These are phyloP conservation scores for Macrophya annulata DNA, from an alignment of 2,888 invertebrate genomes.

Conservation along the genomic window DNA sequence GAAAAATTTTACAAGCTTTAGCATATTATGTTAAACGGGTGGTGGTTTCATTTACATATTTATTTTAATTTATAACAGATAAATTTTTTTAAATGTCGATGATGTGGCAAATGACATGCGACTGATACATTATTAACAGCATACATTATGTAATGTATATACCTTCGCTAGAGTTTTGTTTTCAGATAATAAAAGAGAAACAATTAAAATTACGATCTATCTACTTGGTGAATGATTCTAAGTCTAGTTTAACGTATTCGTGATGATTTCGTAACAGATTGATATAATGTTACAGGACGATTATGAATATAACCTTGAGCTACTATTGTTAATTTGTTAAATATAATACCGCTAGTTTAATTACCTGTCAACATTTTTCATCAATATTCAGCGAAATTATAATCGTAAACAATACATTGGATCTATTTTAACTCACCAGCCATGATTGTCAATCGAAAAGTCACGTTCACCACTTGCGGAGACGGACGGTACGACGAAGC, in stretches of 20 bases:
- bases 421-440: conserved; percentile 73
- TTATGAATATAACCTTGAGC: not conserved
- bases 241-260: not conserved
- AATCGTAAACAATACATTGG: conserved; percentile 53
- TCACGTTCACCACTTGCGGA: conserved; percentile 74
- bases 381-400: not conserved
- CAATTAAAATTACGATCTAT: not conserved
- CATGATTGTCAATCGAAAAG: conserved; percentile 76
- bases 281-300: conserved; percentile 7
- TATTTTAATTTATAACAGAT: not conserved
- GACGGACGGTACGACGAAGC: not conserved
- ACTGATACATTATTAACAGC: too few species aligned
- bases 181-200: not conserved
- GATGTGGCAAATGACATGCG: not conserved
- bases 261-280: conserved; percentile 17
- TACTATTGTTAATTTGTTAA: not conserved
- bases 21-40: conserved; percentile 5
- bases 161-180: too few species aligned
- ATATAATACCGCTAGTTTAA: not conserved
- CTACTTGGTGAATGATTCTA: not conserved
- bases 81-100: not conserved
- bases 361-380: conserved; percentile 15
- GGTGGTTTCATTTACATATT: conserved; percentile 19
- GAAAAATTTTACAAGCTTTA: not conserved
- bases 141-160: too few species aligned